A percentile compares a stretch with the other conserved stretches of the same genome.
Conservation (phyloP, 2,888 invertebrate genomes). For the Taenaris catops region DNA sequence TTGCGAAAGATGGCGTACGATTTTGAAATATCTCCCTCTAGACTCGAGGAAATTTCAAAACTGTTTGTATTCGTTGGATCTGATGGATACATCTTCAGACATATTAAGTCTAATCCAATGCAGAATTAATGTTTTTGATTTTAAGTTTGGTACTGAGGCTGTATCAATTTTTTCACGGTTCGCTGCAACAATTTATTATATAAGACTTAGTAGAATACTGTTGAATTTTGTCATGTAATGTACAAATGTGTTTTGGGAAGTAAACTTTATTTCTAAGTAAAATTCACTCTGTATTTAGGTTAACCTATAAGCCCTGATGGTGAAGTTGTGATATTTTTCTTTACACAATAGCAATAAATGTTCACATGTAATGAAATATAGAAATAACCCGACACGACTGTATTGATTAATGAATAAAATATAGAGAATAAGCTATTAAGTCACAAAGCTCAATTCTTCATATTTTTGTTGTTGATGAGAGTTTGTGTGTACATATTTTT, state of each 20-base stretch:
- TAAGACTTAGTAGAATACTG: slow-evolving; percentile 76
- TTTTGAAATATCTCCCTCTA: no score
- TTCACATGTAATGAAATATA: slow-evolving; percentile 33
- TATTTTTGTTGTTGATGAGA: slow-evolving; percentile 61
- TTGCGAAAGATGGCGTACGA: no score
- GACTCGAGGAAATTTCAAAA: no score
- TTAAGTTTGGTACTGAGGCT: slow-evolving; percentile 69
- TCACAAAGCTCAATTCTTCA: slow-evolving; percentile 71
- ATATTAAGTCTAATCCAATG: slow-evolving; percentile 74
- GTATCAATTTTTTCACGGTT: slow-evolving; percentile 60
- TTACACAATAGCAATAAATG: slow-evolving; percentile 32
- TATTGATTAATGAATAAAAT: slow-evolving; percentile 32
- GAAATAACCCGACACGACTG: slow-evolving; percentile 45
- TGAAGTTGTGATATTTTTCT: slow-evolving; percentile 78
- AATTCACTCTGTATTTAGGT: slow-evolving; percentile 73
- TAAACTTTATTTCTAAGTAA: slow-evolving; percentile 72
- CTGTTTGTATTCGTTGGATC: no score
- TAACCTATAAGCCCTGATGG: slow-evolving; percentile 66
- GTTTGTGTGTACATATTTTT: slow-evolving; percentile 73
- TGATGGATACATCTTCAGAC: no score
- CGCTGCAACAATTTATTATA: slow-evolving; percentile 52
- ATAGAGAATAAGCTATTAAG: slow-evolving; percentile 50
- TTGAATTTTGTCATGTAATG: slow-evolving; percentile 78
- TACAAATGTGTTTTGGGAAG: slow-evolving; percentile 78
- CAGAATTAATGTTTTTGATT: slow-evolving; percentile 67